A percentile compares a stretch with the other conserved stretches of the same genome.
phyloP scores from a whole-genome alignment of 2,113 vertebrate genomes.

The Zosterops hypoxanthus region DNA sequence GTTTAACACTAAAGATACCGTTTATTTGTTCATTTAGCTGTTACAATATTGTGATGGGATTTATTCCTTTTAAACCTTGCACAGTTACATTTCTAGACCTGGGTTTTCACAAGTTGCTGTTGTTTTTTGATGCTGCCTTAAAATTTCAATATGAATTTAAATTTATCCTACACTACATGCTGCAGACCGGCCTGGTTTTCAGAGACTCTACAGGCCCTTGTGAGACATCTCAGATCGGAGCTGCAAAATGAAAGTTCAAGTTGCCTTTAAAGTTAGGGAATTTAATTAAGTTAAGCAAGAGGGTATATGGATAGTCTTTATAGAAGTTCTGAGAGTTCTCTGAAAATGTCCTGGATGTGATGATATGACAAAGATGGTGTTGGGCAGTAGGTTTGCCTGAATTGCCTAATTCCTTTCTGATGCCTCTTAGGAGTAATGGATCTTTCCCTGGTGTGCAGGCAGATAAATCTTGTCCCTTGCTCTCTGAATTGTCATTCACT shows the following conservation, averaged over 20 bases:
- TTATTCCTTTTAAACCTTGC: neutral
- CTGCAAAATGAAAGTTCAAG: neutral
- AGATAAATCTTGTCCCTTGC: neutral
- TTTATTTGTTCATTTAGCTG: neutral
- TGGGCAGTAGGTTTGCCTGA: neutral
- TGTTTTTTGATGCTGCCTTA: neutral
- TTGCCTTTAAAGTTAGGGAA: neutral
- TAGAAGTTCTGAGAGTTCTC: neutral
- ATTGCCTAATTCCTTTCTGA: neutral
- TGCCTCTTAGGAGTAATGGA: neutral
- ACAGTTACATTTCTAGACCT: neutral
- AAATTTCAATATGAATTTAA: neutral
- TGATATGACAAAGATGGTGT: neutral
- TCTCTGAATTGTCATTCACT: neutral
- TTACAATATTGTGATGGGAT: neutral
- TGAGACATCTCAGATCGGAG: neutral
- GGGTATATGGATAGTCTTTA: neutral
- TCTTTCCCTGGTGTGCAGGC: neutral
- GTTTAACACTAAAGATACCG: neutral
- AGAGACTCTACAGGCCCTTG: neutral
- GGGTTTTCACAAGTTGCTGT: neutral
- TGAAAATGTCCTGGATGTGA: neutral
- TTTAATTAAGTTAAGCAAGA: neutral
- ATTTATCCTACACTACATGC: neutral
- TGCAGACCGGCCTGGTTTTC: neutral